These are phyloP conservation scores for Xenops minutus DNA, from an alignment of 2,797 vertebrate genomes.

Conservation along the genomic window DNA sequence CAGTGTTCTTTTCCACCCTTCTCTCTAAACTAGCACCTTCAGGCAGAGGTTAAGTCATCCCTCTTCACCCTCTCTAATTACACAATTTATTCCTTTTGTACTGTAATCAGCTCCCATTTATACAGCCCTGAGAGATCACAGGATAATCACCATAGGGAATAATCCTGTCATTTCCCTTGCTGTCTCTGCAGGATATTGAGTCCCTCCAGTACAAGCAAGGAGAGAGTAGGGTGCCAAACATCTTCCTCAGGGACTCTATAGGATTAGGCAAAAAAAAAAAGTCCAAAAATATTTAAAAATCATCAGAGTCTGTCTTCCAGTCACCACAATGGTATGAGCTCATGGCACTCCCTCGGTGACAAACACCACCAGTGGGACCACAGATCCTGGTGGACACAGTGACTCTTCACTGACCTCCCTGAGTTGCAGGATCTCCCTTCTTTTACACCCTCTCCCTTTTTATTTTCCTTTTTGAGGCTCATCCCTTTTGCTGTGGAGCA, in stretches of 20 bases:
- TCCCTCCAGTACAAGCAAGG: not conserved
- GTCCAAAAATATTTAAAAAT: not conserved
- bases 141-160: constrained; percentile 54
- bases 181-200: not conserved
- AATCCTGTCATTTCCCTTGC: constrained; percentile 48
- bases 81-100: constrained; percentile 54
- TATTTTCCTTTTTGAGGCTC: not conserved
- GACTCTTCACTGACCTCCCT: not conserved
- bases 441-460: fast-evolving
- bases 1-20: fast-evolving
- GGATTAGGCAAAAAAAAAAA: not conserved
- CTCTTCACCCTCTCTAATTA: constrained; percentile 39
- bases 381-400: not conserved
- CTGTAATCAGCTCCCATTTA: constrained; percentile 61
- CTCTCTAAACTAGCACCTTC: not conserved
- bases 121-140: constrained; percentile 31
- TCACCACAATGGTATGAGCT: not conserved
- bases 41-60: not conserved
- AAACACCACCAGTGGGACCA: not conserved
- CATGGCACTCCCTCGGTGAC: not conserved
- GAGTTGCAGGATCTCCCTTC: not conserved
- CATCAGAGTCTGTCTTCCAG: not conserved
- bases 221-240: not conserved
- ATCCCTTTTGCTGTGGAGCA: not conserved
- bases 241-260: not conserved